Percentiles rank a stretch among this genome's conserved stretches.
Evolutionary conservation across 2,888 invertebrate species (phyloP).

Genomic region (Drosophila flavopinicola): DNA sequence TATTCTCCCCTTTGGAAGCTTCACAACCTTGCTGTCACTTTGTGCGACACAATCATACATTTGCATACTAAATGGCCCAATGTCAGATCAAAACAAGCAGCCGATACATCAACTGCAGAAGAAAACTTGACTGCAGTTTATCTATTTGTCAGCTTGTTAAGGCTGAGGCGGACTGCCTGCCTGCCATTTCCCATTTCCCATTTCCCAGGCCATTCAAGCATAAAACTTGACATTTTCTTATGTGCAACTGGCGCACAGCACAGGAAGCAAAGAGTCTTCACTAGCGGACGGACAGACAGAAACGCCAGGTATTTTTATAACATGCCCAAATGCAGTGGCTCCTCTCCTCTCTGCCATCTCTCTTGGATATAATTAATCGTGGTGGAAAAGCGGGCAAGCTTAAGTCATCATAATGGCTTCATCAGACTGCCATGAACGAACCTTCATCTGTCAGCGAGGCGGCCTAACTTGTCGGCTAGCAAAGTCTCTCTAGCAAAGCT

Average conservation of each 20-base stretch:
- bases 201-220: conserved; percentile 75
- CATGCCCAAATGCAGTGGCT: conserved; percentile 32
- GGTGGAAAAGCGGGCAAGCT: conserved; percentile 46
- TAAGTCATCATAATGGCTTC: conserved; percentile 70
- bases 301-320: conserved; percentile 68
- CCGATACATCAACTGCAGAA: conserved; percentile 53
- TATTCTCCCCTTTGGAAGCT: neutral
- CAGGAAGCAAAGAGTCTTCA: conserved; percentile 54
- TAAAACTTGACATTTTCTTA: conserved; percentile 66
- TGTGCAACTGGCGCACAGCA: conserved; percentile 52
- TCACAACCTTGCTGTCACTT: conserved; percentile 29
- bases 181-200: no score
- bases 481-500: conserved; percentile 29
- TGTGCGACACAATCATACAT: conserved; percentile 44
- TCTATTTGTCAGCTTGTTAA: conserved; percentile 74
- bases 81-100: conserved; percentile 55
- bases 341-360: neutral
- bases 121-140: conserved; percentile 62
- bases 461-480: conserved; percentile 63
- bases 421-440: conserved; percentile 51
- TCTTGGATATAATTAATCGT: conserved; percentile 71
- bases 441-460: conserved; percentile 73
- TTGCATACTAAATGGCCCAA: conserved; percentile 59
- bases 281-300: conserved; percentile 55
- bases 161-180: conserved; percentile 26